A percentile compares a stretch with the other conserved stretches of the same genome.
Evolutionary conservation across 2,113 vertebrate genomes (phyloP).

Genomic region (Ctenodactylus gundi): DNA sequence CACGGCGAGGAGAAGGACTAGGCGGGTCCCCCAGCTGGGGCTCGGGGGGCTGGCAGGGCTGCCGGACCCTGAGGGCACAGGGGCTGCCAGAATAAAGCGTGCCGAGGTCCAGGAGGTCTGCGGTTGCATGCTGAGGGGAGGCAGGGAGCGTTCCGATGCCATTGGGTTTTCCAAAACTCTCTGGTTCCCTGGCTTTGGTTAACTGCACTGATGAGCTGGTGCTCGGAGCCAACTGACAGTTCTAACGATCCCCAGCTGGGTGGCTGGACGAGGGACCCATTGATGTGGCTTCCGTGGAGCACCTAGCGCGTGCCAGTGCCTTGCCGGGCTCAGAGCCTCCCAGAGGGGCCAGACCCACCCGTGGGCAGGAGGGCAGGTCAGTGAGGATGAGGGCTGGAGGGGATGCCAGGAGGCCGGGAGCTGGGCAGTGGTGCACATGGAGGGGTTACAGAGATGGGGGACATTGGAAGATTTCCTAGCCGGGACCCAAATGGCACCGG

Average conservation of each 20-base stretch:
- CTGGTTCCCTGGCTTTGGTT: constrained; percentile 75
- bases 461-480: background rate
- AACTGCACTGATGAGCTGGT: constrained; percentile 80
- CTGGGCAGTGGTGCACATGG: background rate
- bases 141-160: constrained; percentile 70
- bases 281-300: constrained; percentile 38
- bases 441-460: background rate
- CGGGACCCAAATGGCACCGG: background rate
- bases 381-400: too few relatives aligned
- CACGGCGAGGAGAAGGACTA: constrained; percentile 93
- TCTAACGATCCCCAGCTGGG: constrained; percentile 82
- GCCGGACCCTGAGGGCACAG: fast-evolving
- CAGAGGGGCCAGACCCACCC: background rate
- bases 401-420: background rate
- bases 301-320: constrained; percentile 43
- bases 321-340: background rate
- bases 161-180: constrained; percentile 65
- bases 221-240: constrained; percentile 79
- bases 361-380: background rate
- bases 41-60: too few relatives aligned
- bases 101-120: constrained; percentile 73
- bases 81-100: constrained; percentile 76
- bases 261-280: constrained; percentile 52
- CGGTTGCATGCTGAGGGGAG: constrained; percentile 68
- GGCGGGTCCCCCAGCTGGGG: too few relatives aligned